Evolutionary conservation across 2,888 invertebrate genomes (phyloP).

Genomic region (Tipula unca): DNA sequence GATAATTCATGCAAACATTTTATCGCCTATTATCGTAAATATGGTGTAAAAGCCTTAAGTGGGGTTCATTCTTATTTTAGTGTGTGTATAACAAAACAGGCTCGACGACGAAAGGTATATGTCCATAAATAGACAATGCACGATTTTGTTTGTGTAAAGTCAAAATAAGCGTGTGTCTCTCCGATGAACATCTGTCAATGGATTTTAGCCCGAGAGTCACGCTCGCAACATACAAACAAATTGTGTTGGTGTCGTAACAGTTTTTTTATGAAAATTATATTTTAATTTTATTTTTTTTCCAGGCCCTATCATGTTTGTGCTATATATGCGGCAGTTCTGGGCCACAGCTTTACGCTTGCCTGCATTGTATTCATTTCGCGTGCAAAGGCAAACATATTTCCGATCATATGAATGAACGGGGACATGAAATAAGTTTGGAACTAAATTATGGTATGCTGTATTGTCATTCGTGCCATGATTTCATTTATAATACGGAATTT

Average conservation of each 20-base stretch:
- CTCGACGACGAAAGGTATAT: slow-evolving; percentile 71
- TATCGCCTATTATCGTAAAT: slow-evolving; percentile 38
- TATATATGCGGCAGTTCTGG: slow-evolving; percentile 71
- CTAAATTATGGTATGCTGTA: slow-evolving; percentile 80
- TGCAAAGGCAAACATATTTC: slow-evolving; percentile 82
- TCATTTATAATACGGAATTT: slow-evolving; percentile 75
- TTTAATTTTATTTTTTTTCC: slow-evolving; percentile 32
- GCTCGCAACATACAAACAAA: neutral
- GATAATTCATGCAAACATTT: slow-evolving; percentile 40
- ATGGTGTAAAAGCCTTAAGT: slow-evolving; percentile 43
- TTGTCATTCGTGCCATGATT: slow-evolving; percentile 86
- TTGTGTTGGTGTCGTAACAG: neutral
- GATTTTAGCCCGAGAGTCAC: neutral
- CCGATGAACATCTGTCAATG: neutral
- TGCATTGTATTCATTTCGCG: slow-evolving; percentile 90
- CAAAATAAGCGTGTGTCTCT: neutral
- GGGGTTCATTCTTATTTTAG: slow-evolving; percentile 81
- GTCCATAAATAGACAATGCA: neutral
- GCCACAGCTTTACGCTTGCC: slow-evolving; percentile 73
- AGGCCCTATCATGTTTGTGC: slow-evolving; percentile 75
- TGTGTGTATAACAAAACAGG: slow-evolving; percentile 69
- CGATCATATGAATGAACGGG: slow-evolving; percentile 71
- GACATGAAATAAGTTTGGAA: slow-evolving; percentile 81
- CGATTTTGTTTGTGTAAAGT: neutral
- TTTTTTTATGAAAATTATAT: neutral